Evolutionary conservation across 2,113 vertebrate species (phyloP).

Genomic region (Laticauda laticaudata): DNA sequence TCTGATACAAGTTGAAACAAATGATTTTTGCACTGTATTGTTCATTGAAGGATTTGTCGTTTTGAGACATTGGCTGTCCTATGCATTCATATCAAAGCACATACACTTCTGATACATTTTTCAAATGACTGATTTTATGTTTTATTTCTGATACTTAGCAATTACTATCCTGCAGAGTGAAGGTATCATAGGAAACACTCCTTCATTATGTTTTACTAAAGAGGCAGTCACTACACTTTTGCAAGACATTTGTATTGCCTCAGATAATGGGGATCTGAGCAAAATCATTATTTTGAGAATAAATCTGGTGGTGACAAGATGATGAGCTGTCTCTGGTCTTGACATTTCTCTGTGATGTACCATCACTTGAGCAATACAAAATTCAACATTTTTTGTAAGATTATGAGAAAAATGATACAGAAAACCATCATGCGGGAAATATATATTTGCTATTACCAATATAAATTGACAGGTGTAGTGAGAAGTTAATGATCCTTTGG

Average conservation of each 20-base stretch:
- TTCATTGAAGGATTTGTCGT: neutral
- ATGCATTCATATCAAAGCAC: neutral
- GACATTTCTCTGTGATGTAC: neutral
- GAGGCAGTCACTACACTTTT: neutral
- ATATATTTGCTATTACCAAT: neutral
- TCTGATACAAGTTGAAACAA: neutral
- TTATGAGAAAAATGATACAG: conserved; percentile 1
- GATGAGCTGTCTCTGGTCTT: conserved; percentile 16
- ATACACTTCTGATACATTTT: neutral
- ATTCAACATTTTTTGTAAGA: conserved; percentile 16
- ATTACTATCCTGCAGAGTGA: neutral
- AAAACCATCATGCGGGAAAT: neutral
- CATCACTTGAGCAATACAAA: conserved; percentile 11
- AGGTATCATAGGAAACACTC: neutral
- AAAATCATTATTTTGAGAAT: neutral
- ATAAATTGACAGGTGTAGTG: neutral
- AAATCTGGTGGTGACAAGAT: neutral
- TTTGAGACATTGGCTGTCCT: neutral
- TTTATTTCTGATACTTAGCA: neutral
- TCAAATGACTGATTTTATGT: neutral
- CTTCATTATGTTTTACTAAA: neutral
- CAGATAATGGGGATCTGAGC: neutral
- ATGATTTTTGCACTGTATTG: neutral
- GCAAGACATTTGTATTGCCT: neutral
- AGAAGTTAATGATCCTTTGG: neutral